These are phyloP conservation scores for Drosophila simulans DNA, from an alignment of 1,140 invertebrate genomes.

Conservation along the genomic window DNA sequence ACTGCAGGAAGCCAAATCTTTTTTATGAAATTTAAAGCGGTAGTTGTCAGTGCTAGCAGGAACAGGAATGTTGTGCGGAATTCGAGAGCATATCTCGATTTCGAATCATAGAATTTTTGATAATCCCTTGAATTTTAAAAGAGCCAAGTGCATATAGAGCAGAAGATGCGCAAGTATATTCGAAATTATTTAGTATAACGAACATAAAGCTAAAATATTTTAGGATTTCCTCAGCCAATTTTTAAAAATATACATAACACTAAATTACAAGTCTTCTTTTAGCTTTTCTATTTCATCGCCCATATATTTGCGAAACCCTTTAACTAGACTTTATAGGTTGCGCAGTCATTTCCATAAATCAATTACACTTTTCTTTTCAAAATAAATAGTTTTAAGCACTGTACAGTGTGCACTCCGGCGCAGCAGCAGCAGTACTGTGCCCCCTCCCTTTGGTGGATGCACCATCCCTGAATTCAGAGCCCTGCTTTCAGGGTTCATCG, in stretches of 20 bases:
- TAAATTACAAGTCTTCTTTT: not conserved
- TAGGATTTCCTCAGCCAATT: not conserved
- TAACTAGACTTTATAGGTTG: constrained; percentile 26
- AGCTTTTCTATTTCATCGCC: not conserved
- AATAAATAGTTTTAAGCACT: constrained; percentile 41
- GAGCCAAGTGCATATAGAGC: not conserved
- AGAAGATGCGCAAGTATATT: too few relatives aligned
- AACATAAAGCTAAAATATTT: too few relatives aligned
- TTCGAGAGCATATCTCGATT: not conserved
- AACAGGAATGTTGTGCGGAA: not conserved
- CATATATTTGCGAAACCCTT: constrained; percentile 5
- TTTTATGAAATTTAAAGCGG: not conserved
- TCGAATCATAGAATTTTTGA: not conserved
- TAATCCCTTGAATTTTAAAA: not conserved
- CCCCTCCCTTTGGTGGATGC: not conserved
- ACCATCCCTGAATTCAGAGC: not conserved
- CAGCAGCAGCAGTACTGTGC: not conserved
- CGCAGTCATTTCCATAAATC: constrained; percentile 38
- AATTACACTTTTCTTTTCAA: constrained; percentile 26
- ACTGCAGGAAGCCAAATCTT: not conserved
- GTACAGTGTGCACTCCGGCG: constrained; percentile 4
- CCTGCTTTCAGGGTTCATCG: constrained; percentile 26
- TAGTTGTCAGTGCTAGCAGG: not conserved
- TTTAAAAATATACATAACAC: constrained; percentile 3
- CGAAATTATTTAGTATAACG: too few relatives aligned